Evolutionary conservation across 2,113 vertebrate species (phyloP).

Genomic region (Craseonycteris thonglongyai): DNA sequence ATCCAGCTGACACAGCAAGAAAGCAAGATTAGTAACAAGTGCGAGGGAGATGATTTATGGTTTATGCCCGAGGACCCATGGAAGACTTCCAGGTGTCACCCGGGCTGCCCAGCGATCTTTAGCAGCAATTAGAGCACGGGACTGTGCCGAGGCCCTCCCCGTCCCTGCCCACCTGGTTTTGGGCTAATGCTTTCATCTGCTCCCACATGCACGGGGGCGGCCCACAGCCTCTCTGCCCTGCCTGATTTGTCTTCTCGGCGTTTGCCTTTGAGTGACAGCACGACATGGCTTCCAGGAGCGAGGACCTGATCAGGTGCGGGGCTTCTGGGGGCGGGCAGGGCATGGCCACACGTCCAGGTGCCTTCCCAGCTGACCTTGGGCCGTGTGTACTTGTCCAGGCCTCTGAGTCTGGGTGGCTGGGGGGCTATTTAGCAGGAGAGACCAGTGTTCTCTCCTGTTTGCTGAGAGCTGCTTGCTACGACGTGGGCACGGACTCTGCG

Average conservation of each 20-base stretch:
- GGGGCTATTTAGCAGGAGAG: background rate
- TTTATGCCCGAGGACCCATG: slow-evolving; percentile 67
- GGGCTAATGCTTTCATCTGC: background rate
- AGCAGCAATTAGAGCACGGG: slow-evolving; percentile 69
- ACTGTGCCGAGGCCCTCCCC: background rate
- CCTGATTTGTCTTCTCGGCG: background rate
- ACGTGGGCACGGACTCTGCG: no score
- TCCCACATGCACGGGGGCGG: fast-evolving
- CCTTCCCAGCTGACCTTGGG: background rate
- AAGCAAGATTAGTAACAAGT: slow-evolving; percentile 72
- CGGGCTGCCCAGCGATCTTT: slow-evolving; percentile 69
- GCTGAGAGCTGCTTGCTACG: background rate
- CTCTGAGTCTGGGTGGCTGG: background rate
- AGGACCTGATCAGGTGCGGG: background rate
- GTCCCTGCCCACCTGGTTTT: background rate
- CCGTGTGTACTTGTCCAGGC: fast-evolving
- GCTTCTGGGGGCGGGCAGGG: background rate
- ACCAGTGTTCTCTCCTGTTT: background rate
- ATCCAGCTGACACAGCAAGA: slow-evolving; percentile 77
- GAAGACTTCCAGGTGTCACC: slow-evolving; percentile 76
- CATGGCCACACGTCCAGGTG: background rate
- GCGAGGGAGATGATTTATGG: slow-evolving; percentile 74
- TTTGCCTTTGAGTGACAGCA: background rate
- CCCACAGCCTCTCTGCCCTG: background rate
- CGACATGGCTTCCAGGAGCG: background rate